A percentile compares a stretch with the other conserved stretches of the same genome.
Evolutionary conservation across 2,113 vertebrate genomes (phyloP).

Genomic region (Callopanchax toddi): DNA sequence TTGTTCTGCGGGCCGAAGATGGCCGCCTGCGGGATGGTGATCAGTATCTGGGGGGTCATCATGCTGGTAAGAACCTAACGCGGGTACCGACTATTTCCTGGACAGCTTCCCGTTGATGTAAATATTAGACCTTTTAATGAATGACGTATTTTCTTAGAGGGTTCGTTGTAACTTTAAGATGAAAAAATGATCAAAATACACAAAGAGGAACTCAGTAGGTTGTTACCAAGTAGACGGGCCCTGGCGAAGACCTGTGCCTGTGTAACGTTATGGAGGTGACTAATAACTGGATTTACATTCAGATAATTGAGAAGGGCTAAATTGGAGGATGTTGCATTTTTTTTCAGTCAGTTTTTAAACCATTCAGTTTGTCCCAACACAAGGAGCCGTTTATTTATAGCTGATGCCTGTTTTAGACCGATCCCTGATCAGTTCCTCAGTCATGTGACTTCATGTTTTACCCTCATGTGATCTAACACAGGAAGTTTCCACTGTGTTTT

Average conservation of each 20-base stretch:
- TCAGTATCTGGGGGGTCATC: conserved; percentile 91
- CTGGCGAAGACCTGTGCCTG: neutral
- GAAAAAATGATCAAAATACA: no score
- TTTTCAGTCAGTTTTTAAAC: neutral
- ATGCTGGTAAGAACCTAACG: conserved; percentile 85
- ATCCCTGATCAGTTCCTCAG: neutral
- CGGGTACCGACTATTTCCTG: conserved; percentile 38
- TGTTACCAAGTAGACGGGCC: conserved; percentile 32
- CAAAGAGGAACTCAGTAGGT: no score
- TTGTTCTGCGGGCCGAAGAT: conserved; percentile 92
- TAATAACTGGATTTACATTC: neutral
- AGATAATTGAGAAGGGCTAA: no score
- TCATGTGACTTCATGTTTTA: conserved; percentile 38
- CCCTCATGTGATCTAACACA: conserved; percentile 24
- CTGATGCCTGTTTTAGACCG: no score
- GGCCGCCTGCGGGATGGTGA: conserved; percentile 92
- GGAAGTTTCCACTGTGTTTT: conserved; percentile 10
- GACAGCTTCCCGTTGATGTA: neutral
- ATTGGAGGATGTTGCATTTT: neutral
- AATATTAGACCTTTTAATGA: no score
- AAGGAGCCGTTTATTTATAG: no score
- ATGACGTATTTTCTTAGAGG: no score
- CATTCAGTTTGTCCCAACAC: neutral
- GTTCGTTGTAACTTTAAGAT: no score
- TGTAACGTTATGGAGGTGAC: neutral